Percentiles rank a stretch among this genome's conserved stretches.
Conservation (phyloP, 1,140 invertebrate species). For the Leptopilina clavipes region DNA sequence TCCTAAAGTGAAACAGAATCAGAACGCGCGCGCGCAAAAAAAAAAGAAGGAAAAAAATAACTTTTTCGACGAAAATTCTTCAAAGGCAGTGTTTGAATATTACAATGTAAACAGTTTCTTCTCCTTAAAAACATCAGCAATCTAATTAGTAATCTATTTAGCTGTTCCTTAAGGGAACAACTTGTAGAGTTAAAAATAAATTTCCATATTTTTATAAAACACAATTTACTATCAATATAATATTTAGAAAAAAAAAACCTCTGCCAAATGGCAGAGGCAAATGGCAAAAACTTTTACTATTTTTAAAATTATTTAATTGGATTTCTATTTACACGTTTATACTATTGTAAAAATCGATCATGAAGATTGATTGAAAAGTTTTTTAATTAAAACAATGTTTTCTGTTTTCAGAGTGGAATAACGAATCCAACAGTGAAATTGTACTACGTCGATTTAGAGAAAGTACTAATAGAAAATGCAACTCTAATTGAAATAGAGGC, state of each 20-base stretch:
- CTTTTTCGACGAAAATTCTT: conserved; percentile 14
- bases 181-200: not conserved
- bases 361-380: not conserved
- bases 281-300: no score
- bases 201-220: not conserved
- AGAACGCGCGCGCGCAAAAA: not conserved
- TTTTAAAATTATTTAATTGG: no score
- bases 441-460: conserved; percentile 79
- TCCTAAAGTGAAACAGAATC: conserved; percentile 20
- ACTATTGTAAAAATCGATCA: no score
- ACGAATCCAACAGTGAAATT: conserved; percentile 85
- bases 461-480: conserved; percentile 63
- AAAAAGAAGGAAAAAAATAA: not conserved
- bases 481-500: conserved; percentile 74
- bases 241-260: no score
- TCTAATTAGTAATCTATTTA: conserved; percentile 3
- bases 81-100: conserved; percentile 27
- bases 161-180: not conserved
- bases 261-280: no score
- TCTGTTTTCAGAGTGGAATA: conserved; percentile 80
- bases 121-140: conserved; percentile 9
- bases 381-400: conserved; percentile 32
- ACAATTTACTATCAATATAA: no score
- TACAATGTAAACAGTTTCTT: conserved; percentile 24
- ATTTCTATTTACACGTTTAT: no score